Evolutionary conservation across 2,888 invertebrate species (phyloP).

Genomic region (Agrochola litura): DNA sequence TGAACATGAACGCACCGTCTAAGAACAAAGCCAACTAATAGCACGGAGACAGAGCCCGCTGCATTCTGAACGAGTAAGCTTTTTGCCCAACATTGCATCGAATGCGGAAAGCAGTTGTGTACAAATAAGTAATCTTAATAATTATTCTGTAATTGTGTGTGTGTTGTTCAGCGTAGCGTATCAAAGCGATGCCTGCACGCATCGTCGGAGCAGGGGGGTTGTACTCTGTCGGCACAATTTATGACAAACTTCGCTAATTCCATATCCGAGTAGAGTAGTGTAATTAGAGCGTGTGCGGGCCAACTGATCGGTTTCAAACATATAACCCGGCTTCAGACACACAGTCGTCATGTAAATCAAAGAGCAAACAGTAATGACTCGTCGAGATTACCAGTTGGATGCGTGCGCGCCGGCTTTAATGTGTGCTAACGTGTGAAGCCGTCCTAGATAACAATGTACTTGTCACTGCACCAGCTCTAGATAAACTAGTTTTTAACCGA

Average conservation of each 20-base stretch:
- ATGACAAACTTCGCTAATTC: constrained; percentile 70
- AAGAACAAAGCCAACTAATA: constrained; percentile 46
- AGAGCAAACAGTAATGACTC: constrained; percentile 61
- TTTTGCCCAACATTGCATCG: constrained; percentile 45
- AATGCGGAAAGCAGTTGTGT: constrained; percentile 38
- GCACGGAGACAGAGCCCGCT: constrained; percentile 22
- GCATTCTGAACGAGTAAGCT: constrained; percentile 50
- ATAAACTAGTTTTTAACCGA: constrained; percentile 55
- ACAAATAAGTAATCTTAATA: constrained; percentile 49
- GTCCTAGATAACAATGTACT: constrained; percentile 57
- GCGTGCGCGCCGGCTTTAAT: constrained; percentile 47
- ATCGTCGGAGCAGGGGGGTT: constrained; percentile 46
- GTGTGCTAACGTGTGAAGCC: constrained; percentile 55
- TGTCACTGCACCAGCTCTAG: constrained; percentile 45
- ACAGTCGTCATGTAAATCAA: constrained; percentile 55
- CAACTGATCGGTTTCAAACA: constrained; percentile 50
- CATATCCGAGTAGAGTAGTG: constrained; percentile 59
- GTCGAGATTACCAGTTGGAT: constrained; percentile 48
- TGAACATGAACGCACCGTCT: constrained; percentile 49
- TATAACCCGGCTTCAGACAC: constrained; percentile 48
- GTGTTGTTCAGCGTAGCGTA: constrained; percentile 52
- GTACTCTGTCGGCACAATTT: constrained; percentile 50
- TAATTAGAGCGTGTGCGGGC: constrained; percentile 54
- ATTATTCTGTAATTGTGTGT: constrained; percentile 52
- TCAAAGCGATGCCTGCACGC: constrained; percentile 57